Evolutionary conservation across 2,888 invertebrate species (phyloP).

Genomic region (Spodoptera littoralis): DNA sequence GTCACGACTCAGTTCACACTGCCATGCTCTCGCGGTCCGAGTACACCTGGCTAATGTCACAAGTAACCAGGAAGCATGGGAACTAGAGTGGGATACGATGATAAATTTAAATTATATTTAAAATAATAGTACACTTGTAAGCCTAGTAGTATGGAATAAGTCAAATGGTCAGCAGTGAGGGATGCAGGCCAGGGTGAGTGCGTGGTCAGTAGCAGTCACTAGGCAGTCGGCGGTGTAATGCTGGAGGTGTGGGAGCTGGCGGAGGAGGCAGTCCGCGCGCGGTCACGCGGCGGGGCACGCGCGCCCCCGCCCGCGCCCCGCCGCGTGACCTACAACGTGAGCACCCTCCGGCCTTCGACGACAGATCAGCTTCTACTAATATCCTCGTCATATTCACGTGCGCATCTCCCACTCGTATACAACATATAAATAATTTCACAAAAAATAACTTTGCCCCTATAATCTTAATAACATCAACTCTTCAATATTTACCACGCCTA

Average conservation of each 20-base stretch:
- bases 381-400: conserved; percentile 41
- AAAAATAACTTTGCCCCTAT: too few relatives aligned
- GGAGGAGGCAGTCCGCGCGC: conserved; percentile 20
- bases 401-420: conserved; percentile 11
- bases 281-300: conserved; percentile 10
- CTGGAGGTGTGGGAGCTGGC: conserved; percentile 2
- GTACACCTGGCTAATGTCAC: neutral
- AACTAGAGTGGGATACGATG: too few relatives aligned
- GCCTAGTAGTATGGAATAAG: too few relatives aligned
- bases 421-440: too few relatives aligned
- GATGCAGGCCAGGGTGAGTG: neutral
- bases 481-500: too few relatives aligned
- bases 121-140: too few relatives aligned
- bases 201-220: neutral
- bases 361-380: conserved; percentile 43
- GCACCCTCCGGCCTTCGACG: conserved; percentile 48
- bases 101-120: too few relatives aligned
- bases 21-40: conserved; percentile 5
- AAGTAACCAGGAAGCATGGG: neutral
- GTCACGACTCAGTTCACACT: conserved; percentile 3
- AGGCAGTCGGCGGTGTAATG: too few relatives aligned
- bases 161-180: too few relatives aligned
- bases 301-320: conserved; percentile 17
- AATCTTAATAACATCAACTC: too few relatives aligned
- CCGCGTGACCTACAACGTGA: conserved; percentile 54